phyloP scores from a whole-genome alignment of 2,888 invertebrate species.

The Cepaea hortensis region DNA sequence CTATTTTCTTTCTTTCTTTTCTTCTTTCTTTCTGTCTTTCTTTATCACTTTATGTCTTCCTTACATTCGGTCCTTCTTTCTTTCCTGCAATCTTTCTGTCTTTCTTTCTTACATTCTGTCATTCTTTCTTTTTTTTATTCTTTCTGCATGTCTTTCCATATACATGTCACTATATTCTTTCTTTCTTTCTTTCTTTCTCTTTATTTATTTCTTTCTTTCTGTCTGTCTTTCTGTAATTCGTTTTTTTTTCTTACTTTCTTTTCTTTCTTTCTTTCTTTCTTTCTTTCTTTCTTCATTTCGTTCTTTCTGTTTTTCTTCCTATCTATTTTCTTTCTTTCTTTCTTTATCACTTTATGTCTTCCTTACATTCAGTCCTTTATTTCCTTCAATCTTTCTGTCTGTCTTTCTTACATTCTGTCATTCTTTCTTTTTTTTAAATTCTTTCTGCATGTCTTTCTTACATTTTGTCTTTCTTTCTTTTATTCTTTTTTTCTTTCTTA shows the following conservation, averaged over 20 bases:
- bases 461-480: too few species aligned
- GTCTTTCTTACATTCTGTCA: too few species aligned
- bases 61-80: conserved; percentile 19
- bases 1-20: too few species aligned
- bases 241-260: conserved; percentile 12
- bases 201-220: background rate
- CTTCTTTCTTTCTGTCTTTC: conserved; percentile 5
- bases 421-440: background rate
- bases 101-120: conserved; percentile 5
- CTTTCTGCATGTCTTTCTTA: background rate
- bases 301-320: background rate
- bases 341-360: background rate
- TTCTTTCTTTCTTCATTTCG: background rate
- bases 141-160: background rate
- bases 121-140: background rate
- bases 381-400: background rate
- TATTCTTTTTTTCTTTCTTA: too few species aligned
- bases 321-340: too few species aligned
- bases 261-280: background rate
- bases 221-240: background rate
- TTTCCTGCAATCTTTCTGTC: conserved; percentile 7
- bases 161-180: background rate
- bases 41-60: conserved; percentile 14
- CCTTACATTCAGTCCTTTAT: background rate
- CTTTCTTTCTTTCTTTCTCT: background rate